Base-by-base conservation (phyloP, 2,113 vertebrate species). In the Chiloscyllium plagiosum region DNA sequence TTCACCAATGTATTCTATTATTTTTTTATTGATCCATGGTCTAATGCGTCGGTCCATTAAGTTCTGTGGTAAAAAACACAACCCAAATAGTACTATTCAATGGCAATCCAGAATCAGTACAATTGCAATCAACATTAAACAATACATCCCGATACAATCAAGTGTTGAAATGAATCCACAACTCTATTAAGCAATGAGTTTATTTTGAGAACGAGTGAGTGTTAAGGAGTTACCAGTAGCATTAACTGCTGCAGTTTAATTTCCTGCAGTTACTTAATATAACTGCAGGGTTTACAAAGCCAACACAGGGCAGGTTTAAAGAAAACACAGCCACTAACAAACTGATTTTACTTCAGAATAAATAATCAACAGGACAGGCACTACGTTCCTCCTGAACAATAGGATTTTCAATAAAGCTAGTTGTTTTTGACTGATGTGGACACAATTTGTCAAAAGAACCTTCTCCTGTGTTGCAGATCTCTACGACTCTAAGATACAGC, bases 11-110 rank as follows among this genome's bases (percentile, higher is more conserved):
- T 99, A 99, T 97, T 99, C 99, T 94, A 99, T 99, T 96, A 99
- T 99, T 97, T 99, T 99, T 97, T 99, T 99, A 97, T 99, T 99
- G 97, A 99, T 99, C 99, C 99, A 99, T 0, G 99, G 99, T 96
- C 99, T 98, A 97, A 99, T 99, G 85, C 99, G 98, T 85, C 99
- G 98, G 96, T 99, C 99, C 99, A 99, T 99, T 96, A 99, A 96
- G 20, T 98, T 99, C 99, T 99, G 93, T 19, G 42, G 42, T 96
- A 92, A 50, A 96, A 96, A 1, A 66, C 42, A 76, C 29, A 65
- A 92, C 1, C 2, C 56, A 89, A 89, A 92, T 20, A 90, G 37
- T 72, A 19, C 24, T 90, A 61, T 65, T 90, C 56, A 90, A 90
- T 13, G 17, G 15, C 20, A 92, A 65, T 26, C 47, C 12, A 33